Evolutionary conservation across 2,113 vertebrate species (phyloP).

Genomic region (Stigmatopora argus): DNA sequence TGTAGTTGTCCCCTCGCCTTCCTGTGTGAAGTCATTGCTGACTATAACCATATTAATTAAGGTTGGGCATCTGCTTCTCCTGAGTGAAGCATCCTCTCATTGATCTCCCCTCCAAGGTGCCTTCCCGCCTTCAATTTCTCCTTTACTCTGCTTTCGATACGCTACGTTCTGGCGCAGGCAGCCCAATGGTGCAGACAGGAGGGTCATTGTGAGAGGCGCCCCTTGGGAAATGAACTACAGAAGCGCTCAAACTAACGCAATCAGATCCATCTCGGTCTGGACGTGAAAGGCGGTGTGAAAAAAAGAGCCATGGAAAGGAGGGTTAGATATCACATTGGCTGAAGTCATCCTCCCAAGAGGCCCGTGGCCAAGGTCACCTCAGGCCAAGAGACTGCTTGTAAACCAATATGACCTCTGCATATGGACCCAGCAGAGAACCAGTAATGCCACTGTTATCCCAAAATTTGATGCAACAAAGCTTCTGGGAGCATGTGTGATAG

Average conservation of each 20-base stretch:
- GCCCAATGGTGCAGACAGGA: conserved; percentile 38
- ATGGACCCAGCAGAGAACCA: conserved; percentile 12
- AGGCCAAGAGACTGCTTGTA: conserved; percentile 12
- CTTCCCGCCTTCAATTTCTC: conserved; percentile 32
- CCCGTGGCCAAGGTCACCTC: conserved; percentile 18
- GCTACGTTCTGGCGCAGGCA: conserved; percentile 39
- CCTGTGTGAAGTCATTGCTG: conserved; percentile 65
- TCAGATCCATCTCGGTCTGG: conserved; percentile 46
- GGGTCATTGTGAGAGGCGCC: conserved; percentile 35
- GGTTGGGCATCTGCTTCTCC: conserved; percentile 75
- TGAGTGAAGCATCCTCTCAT: conserved; percentile 61
- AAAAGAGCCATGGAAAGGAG: conserved; percentile 16
- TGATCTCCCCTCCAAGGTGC: conserved; percentile 48
- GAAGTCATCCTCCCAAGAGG: conserved; percentile 44
- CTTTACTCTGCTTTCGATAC: conserved; percentile 30
- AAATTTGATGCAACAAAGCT: not conserved
- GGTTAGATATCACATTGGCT: conserved; percentile 44
- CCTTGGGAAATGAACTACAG: conserved; percentile 26
- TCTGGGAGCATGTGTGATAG: not conserved
- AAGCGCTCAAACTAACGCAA: conserved; percentile 47
- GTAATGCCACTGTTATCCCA: conserved; percentile 5
- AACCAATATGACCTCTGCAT: conserved; percentile 9
- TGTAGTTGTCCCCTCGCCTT: conserved; percentile 63
- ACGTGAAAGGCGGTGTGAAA: conserved; percentile 32
- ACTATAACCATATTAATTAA: conserved; percentile 67